phyloP scores from a whole-genome alignment of 1,140 invertebrate genomes.

The Tetragonula clypearis region DNA sequence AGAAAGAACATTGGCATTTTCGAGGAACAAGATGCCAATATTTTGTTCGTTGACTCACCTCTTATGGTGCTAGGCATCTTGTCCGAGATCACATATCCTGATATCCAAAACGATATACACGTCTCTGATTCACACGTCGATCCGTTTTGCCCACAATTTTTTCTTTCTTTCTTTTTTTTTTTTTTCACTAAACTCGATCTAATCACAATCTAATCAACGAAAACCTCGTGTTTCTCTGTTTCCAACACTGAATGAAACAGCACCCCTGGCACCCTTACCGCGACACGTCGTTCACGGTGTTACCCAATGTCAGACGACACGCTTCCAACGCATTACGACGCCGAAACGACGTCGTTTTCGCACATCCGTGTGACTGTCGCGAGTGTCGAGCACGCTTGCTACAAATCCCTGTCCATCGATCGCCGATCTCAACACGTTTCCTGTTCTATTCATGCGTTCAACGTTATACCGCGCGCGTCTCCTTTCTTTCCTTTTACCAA shows the following conservation, averaged over 20 bases:
- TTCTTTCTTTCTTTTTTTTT: too few relatives aligned
- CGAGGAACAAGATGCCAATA: too few relatives aligned
- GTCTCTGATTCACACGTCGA: slow-evolving; percentile 43
- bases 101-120: slow-evolving; percentile 67
- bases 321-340: slow-evolving; percentile 42
- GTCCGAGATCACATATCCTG: slow-evolving; percentile 78
- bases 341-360: slow-evolving; percentile 19
- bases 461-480: background rate
- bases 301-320: slow-evolving; percentile 21
- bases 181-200: slow-evolving; percentile 36
- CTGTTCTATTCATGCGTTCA: slow-evolving; percentile 22
- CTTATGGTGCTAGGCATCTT: slow-evolving; percentile 83
- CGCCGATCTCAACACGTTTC: background rate
- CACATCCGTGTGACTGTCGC: slow-evolving; percentile 35
- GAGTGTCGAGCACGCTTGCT: slow-evolving; percentile 30
- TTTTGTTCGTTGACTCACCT: slow-evolving; percentile 74
- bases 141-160: slow-evolving; percentile 42
- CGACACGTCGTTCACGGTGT: slow-evolving; percentile 9
- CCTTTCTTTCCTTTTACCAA: background rate
- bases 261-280: slow-evolving; percentile 27
- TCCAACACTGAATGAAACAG: slow-evolving; percentile 47
- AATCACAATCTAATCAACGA: slow-evolving; percentile 22
- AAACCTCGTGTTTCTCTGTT: slow-evolving; percentile 39
- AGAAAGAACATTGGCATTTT: background rate
- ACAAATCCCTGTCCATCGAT: slow-evolving; percentile 35